Evolutionary conservation across 2,797 vertebrate species (phyloP).

Genomic region (Geotrypetes seraphini): DNA sequence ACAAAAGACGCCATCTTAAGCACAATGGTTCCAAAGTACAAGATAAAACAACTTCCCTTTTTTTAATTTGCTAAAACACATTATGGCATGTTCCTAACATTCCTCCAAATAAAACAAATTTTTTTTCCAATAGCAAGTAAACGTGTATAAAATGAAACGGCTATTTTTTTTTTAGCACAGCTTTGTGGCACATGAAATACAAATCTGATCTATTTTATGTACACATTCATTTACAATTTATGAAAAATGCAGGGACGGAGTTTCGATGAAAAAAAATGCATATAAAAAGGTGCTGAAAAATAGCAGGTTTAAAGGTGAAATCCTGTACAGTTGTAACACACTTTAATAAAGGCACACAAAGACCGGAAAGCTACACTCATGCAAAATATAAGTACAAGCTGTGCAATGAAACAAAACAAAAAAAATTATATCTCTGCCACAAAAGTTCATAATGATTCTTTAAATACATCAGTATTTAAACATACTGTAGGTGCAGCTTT

Average conservation of each 20-base stretch:
- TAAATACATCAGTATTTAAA: constrained; percentile 24
- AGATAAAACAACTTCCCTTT: constrained; percentile 33
- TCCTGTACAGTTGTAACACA: constrained; percentile 19
- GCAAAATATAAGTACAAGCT: constrained; percentile 34
- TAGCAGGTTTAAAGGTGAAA: constrained; percentile 12
- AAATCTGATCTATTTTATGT: constrained; percentile 57
- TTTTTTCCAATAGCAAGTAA: constrained; percentile 33
- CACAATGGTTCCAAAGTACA: constrained; percentile 24
- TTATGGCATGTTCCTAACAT: constrained; percentile 34
- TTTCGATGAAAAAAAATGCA: constrained; percentile 15
- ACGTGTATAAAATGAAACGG: constrained; percentile 53
- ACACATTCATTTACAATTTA: constrained; percentile 73
- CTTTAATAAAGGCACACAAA: constrained; percentile 56
- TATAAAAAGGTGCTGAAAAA: constrained; percentile 36
- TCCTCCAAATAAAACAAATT: constrained; percentile 26
- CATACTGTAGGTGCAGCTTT: constrained; percentile 23
- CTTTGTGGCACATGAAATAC: constrained; percentile 67
- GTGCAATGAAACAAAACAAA: constrained; percentile 44
- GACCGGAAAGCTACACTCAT: constrained; percentile 40
- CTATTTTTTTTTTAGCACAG: constrained; percentile 59
- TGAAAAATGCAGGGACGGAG: constrained; percentile 42
- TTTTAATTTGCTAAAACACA: constrained; percentile 32
- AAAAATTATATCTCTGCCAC: constrained; percentile 28
- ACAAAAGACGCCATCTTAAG: constrained; percentile 21
- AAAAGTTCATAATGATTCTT: constrained; percentile 23